Evolutionary conservation across 2,888 invertebrate species (phyloP).

Genomic region (Eueremaeus valkanovi): DNA sequence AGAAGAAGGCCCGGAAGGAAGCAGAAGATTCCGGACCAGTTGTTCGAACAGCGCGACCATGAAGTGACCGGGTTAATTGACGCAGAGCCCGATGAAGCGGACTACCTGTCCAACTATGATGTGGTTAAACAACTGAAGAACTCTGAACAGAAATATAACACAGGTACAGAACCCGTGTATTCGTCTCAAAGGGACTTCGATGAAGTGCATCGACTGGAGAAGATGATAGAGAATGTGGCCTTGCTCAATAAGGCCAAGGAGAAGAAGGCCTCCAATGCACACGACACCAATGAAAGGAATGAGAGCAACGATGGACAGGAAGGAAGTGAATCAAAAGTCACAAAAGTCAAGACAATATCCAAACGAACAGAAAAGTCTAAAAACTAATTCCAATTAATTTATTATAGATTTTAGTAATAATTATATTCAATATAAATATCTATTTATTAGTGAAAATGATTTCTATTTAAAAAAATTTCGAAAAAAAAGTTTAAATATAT

Average conservation of each 20-base stretch:
- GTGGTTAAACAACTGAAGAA: conserved; percentile 17
- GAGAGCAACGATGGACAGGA: neutral
- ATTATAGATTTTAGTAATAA: no score
- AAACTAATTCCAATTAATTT: neutral
- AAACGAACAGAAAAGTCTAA: neutral
- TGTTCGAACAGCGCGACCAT: neutral
- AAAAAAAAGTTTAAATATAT: no score
- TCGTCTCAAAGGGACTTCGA: conserved; percentile 22
- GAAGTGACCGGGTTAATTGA: neutral
- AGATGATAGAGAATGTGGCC: conserved; percentile 27
- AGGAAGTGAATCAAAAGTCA: neutral
- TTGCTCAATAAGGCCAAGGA: conserved; percentile 19
- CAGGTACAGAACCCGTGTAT: neutral
- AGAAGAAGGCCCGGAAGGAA: neutral
- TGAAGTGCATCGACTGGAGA: conserved; percentile 12
- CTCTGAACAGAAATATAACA: conserved; percentile 11
- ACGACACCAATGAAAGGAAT: neutral
- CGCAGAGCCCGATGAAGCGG: neutral
- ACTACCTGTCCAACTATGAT: conserved; percentile 21
- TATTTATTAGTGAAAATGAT: no score
- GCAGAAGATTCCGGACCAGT: neutral
- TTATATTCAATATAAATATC: no score
- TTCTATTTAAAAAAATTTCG: no score
- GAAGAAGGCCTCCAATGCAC: neutral
- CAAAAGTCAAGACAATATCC: neutral